Base-by-base conservation (phyloP, 2,888 invertebrate species). In the Sarcophaga caerulescens region DNA sequence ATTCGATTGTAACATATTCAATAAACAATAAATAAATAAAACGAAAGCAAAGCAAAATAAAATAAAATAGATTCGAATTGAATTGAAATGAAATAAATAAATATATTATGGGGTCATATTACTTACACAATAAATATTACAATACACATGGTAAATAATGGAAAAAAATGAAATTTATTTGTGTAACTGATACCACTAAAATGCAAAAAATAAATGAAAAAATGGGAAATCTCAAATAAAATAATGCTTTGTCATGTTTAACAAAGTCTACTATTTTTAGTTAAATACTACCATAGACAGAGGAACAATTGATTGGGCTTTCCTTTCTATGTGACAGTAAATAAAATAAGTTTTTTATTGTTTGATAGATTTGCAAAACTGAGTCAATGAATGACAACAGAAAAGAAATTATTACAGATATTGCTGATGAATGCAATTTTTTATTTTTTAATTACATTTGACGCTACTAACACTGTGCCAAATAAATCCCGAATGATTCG, bases 51-150 rank as follows among this genome's bases (percentile, higher is more conserved):
- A 65, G 8, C 0, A 60, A 65, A 65, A 63, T 4, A 63, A 63
- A 63, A 25, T 11, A 17, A 3, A 52, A 17, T 17, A 2, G 14
- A 8, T 8, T 35, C 0, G 10, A 35, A 10, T 8, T 8, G 35
- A 35, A 10, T 10, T 10, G 35, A 35, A 35, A 10, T 10, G 8
- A 35, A 35, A 35, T 17, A 52, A 52, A 52, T 5, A 52, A 81
- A 74, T 63, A 47, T 82, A 82, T 80, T 85, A 68, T 76, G 57
- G 69, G 83, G 80, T 85, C 85, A 81, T 74, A 81, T 85, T 83
- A 85, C 76, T 85, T 83, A 85, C 76, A 81, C 59, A 44, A 35
- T 17, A 73, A 76, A 52, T 25, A 63, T 11, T 25, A 23, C 63
- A 11, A 57, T 52, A 69, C 10, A 66, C n/a, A n/a, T 10, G 8